A percentile compares a stretch with the other conserved stretches of the same genome.
These are phyloP conservation scores for Pterobdella sp. DNA, from an alignment of 2,888 invertebrate species.

Conservation along the genomic window DNA sequence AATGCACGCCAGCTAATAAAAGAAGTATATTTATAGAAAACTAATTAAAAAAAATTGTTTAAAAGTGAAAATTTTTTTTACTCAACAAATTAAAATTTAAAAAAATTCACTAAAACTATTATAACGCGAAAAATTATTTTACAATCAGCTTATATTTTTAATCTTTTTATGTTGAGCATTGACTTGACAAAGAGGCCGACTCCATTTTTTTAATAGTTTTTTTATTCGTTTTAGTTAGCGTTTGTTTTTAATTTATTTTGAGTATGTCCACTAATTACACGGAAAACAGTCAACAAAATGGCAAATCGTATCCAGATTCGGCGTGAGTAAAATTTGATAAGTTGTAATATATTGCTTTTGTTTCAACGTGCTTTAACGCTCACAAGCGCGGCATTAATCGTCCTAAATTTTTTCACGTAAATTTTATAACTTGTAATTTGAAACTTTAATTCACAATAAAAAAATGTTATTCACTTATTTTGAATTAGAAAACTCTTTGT, in stretches of 20 bases:
- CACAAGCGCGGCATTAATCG: constrained; percentile 1
- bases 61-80: too few species aligned
- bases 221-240: constrained; percentile 15
- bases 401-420: not conserved
- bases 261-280: constrained; percentile 8
- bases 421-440: not conserved
- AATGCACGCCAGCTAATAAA: too few species aligned
- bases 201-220: constrained; percentile 12
- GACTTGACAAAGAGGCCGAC: constrained; percentile 15
- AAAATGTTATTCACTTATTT: not conserved
- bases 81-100: not conserved
- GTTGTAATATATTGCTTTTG: not conserved
- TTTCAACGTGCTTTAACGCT: not conserved
- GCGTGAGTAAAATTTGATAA: not conserved
- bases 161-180: constrained; percentile 15
- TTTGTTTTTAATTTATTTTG: constrained; percentile 14
- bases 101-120: not conserved
- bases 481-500: constrained; percentile 30
- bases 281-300: constrained; percentile 16
- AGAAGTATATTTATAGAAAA: too few species aligned
- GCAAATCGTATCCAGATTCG: constrained; percentile 4
- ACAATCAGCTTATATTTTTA: too few species aligned
- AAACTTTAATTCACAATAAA: not conserved
- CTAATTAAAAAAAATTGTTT: too few species aligned
- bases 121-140: too few species aligned